Conservation (phyloP, 2,888 invertebrate genomes). For the Oligia latruncula region DNA sequence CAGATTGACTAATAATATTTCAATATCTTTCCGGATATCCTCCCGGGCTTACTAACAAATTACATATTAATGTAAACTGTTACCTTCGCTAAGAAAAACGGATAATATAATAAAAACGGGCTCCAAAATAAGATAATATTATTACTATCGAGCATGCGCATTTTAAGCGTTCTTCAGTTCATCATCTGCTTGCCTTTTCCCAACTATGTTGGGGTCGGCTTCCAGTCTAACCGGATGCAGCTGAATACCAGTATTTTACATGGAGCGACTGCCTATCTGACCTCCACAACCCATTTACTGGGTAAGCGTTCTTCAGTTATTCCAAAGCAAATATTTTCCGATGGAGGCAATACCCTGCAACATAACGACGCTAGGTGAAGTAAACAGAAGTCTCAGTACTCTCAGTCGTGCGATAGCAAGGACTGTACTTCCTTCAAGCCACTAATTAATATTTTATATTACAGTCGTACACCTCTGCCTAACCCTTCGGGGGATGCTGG, state of each 20-base stretch:
- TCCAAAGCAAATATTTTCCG: constrained; percentile 49
- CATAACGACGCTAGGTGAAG: background rate
- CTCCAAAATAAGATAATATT: constrained; percentile 16
- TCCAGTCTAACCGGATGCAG: no score
- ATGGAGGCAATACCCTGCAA: constrained; percentile 18
- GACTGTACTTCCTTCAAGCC: background rate
- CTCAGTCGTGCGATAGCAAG: no score
- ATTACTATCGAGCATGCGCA: constrained; percentile 11
- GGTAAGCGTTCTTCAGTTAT: constrained; percentile 38
- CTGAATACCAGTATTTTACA: no score
- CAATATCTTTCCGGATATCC: background rate
- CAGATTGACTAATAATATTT: constrained; percentile 12
- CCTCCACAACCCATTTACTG: constrained; percentile 15
- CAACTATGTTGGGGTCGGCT: no score
- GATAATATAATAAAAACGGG: constrained; percentile 6
- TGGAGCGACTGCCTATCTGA: no score
- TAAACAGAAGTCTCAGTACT: constrained; percentile 34
- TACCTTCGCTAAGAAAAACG: constrained; percentile 14
- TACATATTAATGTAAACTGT: constrained; percentile 33
- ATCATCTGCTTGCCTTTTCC: no score
- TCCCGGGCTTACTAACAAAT: constrained; percentile 15
- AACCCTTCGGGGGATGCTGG: background rate
- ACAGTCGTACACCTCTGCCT: background rate
- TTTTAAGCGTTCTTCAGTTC: no score
- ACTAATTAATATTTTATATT: background rate